Conservation (phyloP, 2,113 vertebrate genomes). For the Syngnathus scovelli region DNA sequence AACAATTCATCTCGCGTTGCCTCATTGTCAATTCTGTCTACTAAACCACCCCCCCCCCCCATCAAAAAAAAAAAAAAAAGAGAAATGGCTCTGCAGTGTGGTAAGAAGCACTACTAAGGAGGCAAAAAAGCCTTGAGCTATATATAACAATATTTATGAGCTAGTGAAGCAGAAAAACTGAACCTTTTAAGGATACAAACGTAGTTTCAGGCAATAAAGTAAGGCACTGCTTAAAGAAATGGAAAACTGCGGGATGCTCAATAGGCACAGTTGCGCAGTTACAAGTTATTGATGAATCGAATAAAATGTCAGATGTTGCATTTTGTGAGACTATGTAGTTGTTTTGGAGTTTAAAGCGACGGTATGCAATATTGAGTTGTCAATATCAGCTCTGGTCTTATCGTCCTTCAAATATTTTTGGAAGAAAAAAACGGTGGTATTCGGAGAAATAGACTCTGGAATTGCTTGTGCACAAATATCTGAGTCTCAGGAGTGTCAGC, state of each 20-base stretch:
- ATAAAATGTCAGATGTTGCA: not conserved
- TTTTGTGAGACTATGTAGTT: not conserved
- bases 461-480: no score
- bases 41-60: not conserved
- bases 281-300: not conserved
- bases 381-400: not conserved
- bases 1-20: slow-evolving; percentile 1
- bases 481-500: no score
- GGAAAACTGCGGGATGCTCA: not conserved
- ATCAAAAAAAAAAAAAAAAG: not conserved
- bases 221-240: slow-evolving; percentile 1
- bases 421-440: no score
- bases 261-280: not conserved
- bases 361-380: not conserved
- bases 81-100: not conserved
- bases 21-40: slow-evolving; percentile 10
- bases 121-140: slow-evolving; percentile 7
- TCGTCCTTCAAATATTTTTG: not conserved
- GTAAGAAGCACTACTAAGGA: not conserved
- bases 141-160: slow-evolving; percentile 13
- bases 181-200: slow-evolving; percentile 8
- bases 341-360: not conserved
- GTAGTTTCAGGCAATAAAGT: slow-evolving; percentile 2
- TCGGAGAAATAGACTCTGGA: no score
- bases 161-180: slow-evolving; percentile 7